Evolutionary conservation across 1,140 invertebrate genomes (phyloP).

Genomic region (Lerema accius): DNA sequence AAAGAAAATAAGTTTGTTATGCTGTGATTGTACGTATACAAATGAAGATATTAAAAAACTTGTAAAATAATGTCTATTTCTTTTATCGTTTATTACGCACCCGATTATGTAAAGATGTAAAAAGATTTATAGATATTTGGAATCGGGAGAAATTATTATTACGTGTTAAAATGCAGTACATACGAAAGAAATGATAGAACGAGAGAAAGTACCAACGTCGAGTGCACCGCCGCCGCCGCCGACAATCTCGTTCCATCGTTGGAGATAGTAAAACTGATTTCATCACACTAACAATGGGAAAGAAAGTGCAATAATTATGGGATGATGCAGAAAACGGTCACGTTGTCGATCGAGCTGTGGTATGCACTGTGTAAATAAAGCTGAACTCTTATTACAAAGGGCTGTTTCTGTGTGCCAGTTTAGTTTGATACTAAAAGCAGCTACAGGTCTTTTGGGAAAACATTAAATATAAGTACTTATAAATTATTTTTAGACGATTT

Average conservation of each 20-base stretch:
- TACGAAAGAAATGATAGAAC: slow-evolving; percentile 12
- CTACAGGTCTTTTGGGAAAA: too few species aligned
- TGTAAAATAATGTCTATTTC: not conserved
- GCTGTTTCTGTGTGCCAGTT: too few species aligned
- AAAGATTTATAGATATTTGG: too few species aligned
- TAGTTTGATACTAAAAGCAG: too few species aligned
- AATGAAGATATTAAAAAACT: slow-evolving; percentile 4
- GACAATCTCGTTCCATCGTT: slow-evolving; percentile 62
- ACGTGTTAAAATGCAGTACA: not conserved
- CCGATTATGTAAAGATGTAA: too few species aligned
- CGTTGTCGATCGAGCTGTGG: not conserved
- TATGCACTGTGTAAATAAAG: not conserved
- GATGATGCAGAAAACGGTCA: slow-evolving; percentile 53
- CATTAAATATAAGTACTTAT: too few species aligned
- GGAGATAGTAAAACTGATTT: slow-evolving; percentile 73
- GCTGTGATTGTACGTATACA: not conserved
- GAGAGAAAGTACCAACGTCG: slow-evolving; percentile 62
- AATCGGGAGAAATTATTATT: too few species aligned
- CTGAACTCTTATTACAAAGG: not conserved
- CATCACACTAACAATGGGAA: slow-evolving; percentile 75
- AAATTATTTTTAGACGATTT: too few species aligned
- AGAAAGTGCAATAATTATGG: slow-evolving; percentile 74
- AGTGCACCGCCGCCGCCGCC: slow-evolving; percentile 41
- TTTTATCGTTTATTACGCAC: not conserved
- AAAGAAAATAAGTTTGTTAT: not conserved